Conservation (phyloP, 2,888 invertebrate genomes). For the Brachycybe producta region DNA sequence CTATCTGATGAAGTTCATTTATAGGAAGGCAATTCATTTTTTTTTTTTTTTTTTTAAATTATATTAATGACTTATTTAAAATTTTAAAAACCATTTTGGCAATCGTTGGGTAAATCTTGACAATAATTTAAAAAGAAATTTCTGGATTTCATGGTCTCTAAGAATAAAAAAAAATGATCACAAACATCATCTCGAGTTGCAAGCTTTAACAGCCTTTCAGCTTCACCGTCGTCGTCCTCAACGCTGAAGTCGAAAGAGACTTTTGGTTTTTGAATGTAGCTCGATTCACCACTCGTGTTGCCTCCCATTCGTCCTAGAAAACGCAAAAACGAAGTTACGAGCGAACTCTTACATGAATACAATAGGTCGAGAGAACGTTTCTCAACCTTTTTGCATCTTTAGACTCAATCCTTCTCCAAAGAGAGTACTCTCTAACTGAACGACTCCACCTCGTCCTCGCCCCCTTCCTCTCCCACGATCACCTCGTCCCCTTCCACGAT, state of each 20-base stretch:
- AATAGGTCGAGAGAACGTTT: too few relatives aligned
- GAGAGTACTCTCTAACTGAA: neutral
- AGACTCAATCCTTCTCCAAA: too few relatives aligned
- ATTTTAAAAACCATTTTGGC: too few relatives aligned
- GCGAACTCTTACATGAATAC: neutral
- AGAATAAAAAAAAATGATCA: too few relatives aligned
- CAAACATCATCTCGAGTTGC: neutral
- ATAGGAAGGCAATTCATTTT: too few relatives aligned
- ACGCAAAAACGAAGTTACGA: neutral
- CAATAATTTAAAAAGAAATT: too few relatives aligned
- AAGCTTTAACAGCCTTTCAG: neutral
- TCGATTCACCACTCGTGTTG: neutral
- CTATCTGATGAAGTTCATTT: too few relatives aligned
- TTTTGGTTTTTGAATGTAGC: too few relatives aligned
- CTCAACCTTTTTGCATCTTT: too few relatives aligned
- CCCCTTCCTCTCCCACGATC: conserved; percentile 9
- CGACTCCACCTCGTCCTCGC: neutral
- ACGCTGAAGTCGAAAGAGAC: neutral
- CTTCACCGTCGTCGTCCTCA: neutral
- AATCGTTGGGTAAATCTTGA: too few relatives aligned
- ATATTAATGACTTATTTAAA: too few relatives aligned
- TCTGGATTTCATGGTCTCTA: neutral
- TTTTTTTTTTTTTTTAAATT: too few relatives aligned
- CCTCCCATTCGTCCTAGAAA: neutral
- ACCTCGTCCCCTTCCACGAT: neutral